Evolutionary conservation across 2,888 invertebrate species (phyloP).

Genomic region (Hypolimnas misippus): DNA sequence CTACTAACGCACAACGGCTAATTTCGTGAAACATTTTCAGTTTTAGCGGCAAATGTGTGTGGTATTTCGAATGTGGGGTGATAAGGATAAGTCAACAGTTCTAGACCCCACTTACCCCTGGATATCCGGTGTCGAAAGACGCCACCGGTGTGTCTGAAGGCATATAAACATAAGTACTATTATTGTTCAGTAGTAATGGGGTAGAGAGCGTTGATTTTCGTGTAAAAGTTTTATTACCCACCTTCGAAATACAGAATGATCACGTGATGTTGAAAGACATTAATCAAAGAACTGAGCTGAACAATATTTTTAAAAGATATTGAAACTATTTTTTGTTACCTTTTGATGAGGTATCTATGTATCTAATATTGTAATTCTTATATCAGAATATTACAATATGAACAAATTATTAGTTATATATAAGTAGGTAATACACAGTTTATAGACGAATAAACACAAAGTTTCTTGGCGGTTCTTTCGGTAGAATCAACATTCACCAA

Average conservation of each 20-base stretch:
- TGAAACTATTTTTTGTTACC: too few species aligned
- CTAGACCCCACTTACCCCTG: conserved; percentile 51
- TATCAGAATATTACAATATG: too few species aligned
- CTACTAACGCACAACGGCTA: not conserved
- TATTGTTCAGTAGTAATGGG: conserved; percentile 16
- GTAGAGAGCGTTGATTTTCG: not conserved
- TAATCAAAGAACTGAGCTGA: too few species aligned
- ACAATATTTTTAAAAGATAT: too few species aligned
- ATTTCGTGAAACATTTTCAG: conserved; percentile 2
- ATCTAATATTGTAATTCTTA: too few species aligned
- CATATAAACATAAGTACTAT: conserved; percentile 24
- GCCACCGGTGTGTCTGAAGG: conserved; percentile 31
- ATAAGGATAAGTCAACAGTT: conserved; percentile 72
- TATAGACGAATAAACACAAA: too few species aligned
- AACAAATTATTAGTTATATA: too few species aligned
- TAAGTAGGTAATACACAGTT: too few species aligned
- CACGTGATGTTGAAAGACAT: too few species aligned
- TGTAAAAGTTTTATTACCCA: not conserved
- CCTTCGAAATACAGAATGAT: too few species aligned
- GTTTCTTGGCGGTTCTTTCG: not conserved
- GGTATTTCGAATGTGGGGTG: conserved; percentile 51
- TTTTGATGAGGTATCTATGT: too few species aligned
- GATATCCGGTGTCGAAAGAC: conserved; percentile 65
- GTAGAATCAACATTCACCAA: not conserved
- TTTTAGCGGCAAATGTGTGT: conserved; percentile 8